Evolutionary conservation across 1,140 invertebrate genomes (phyloP).

Genomic region (Amphibalanus amphitrite): DNA sequence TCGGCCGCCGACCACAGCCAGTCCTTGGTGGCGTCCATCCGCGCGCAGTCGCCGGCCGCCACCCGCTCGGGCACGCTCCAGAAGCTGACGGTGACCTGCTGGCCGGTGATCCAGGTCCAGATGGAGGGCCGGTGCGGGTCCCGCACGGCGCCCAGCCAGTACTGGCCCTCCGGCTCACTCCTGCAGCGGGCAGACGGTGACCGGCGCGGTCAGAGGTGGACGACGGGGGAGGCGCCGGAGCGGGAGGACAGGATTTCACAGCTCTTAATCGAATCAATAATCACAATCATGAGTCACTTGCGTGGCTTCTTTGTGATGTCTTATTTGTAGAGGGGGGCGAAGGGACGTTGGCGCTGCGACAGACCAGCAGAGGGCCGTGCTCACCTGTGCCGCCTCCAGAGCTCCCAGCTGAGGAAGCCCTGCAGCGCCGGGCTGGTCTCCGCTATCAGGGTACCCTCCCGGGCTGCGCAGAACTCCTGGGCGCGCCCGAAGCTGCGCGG

Average conservation of each 20-base stretch:
- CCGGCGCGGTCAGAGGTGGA: background rate
- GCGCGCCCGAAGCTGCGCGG: slow-evolving; percentile 64
- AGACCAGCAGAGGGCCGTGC: no score
- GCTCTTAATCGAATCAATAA: no score
- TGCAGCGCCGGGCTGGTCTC: slow-evolving; percentile 86
- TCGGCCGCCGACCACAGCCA: slow-evolving; percentile 90
- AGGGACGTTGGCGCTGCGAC: no score
- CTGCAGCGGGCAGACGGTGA: slow-evolving; percentile 27
- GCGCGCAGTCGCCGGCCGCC: slow-evolving; percentile 69
- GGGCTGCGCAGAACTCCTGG: slow-evolving; percentile 53
- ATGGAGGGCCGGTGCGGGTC: slow-evolving; percentile 56
- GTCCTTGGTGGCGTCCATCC: slow-evolving; percentile 79
- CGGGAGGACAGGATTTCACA: no score
- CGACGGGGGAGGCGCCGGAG: no score
- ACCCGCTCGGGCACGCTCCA: slow-evolving; percentile 72
- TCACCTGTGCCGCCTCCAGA: slow-evolving; percentile 70
- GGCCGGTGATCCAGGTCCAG: slow-evolving; percentile 77
- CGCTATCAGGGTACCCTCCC: slow-evolving; percentile 68
- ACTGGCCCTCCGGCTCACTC: slow-evolving; percentile 75
- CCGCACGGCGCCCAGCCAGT: slow-evolving; percentile 81
- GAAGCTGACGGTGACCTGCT: slow-evolving; percentile 75
- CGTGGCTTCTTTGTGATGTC: no score
- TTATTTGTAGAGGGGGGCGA: no score
- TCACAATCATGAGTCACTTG: no score
- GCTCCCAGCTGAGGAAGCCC: slow-evolving; percentile 84